Base-by-base conservation (phyloP, 2,888 invertebrate species). In the Drosophila siamana region DNA sequence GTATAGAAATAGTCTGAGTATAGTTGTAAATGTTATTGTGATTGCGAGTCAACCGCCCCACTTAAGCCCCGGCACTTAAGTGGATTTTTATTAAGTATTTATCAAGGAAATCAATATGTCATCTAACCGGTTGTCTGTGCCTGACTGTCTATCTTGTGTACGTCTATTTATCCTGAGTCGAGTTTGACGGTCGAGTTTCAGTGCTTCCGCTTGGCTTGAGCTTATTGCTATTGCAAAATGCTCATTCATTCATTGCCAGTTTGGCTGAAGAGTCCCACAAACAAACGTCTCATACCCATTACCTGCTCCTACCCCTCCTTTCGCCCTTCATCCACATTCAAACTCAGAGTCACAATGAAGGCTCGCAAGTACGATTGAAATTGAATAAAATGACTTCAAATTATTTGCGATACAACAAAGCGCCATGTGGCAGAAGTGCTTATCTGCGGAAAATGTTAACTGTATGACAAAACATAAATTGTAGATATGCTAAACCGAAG, bases 401-500 rank as follows among this genome's bases (percentile, higher is more conserved):
- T 86, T 84, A 82, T 82, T 82, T 80, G 78, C 81, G 55, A 80
- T 74, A 69, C 73, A 79, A 61, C 59, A 57, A 46, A 60, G 55
- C 46, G 54, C 65, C 75, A 78, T 78, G 75, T 80, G 86, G 63
- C 78, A 78, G 74, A 81, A 87, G 68, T 74, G 89, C 85, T 86
- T 88, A 86, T 86, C 89, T 86, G 71, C 71, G 81, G 71, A 79
- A 86, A 86, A 88, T 82, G 85, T 85, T 85, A 85, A 89, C 82
- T 76, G 76, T 85, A 87, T 78, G 86, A 74, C 68, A 78, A 83
- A 86, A 79, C 83, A 88, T 87, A 89, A 89, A 81, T 83, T 87
- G 52, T 73, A 81, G 80, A 87, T 89, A 87, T 87, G 86, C 86
- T 89, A 83, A 84, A 67, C 62, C 52, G 19, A 78, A 75, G 43